Evolutionary conservation across 2,888 invertebrate species (phyloP).

Genomic region (Eilema griseolum): DNA sequence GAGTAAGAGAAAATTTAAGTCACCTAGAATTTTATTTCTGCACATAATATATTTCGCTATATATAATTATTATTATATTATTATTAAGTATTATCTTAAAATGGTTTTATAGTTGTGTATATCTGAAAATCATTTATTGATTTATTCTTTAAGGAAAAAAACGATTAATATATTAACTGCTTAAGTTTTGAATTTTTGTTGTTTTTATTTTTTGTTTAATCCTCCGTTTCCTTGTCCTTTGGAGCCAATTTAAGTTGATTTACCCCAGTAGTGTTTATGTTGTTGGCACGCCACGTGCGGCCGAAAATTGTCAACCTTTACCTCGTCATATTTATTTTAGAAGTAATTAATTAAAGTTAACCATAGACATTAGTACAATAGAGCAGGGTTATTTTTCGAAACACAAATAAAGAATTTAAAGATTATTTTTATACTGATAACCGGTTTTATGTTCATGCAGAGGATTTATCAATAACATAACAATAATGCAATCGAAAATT

Average conservation of each 20-base stretch:
- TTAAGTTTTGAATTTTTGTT: conserved; percentile 85
- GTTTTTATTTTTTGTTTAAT: conserved; percentile 76
- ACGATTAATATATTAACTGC: conserved; percentile 87
- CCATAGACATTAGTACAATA: conserved; percentile 86
- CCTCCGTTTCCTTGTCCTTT: conserved; percentile 74
- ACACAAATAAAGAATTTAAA: conserved; percentile 83
- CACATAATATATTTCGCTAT: conserved; percentile 88
- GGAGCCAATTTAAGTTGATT: conserved; percentile 68
- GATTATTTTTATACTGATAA: conserved; percentile 86
- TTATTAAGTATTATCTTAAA: conserved; percentile 87
- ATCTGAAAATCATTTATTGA: conserved; percentile 87
- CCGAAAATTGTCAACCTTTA: conserved; percentile 84
- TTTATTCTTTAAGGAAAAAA: conserved; percentile 85
- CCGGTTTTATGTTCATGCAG: conserved; percentile 85
- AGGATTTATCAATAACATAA: conserved; percentile 78
- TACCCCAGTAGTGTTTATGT: conserved; percentile 64
- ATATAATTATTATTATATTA: conserved; percentile 87
- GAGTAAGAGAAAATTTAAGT: conserved; percentile 87
- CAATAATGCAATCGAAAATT: conserved; percentile 75
- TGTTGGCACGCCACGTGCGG: conserved; percentile 68
- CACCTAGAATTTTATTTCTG: conserved; percentile 88
- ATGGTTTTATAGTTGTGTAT: conserved; percentile 87
- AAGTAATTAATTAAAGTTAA: conserved; percentile 86
- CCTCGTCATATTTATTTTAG: conserved; percentile 85
- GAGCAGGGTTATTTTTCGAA: conserved; percentile 87